A percentile compares a stretch with the other conserved stretches of the same genome.
Evolutionary conservation across 2,113 vertebrate genomes (phyloP).

Genomic region (Zosterops borbonicus): DNA sequence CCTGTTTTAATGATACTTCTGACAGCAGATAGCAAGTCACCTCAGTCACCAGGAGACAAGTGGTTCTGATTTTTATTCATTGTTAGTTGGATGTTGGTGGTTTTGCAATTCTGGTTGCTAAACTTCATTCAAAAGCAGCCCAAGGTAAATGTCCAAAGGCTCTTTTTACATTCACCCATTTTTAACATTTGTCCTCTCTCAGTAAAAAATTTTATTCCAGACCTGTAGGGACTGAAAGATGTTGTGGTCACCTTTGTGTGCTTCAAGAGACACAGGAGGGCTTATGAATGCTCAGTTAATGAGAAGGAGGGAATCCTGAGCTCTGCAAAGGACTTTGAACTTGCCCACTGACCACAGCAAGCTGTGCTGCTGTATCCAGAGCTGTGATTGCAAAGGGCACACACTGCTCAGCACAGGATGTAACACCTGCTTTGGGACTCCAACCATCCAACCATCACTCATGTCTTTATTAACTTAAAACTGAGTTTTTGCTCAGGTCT

Average conservation of each 20-base stretch:
- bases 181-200: not conserved
- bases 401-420: accelerated
- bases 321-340: not conserved
- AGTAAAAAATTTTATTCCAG: not conserved
- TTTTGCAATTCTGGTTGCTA: not conserved
- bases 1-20: not conserved
- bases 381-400: not conserved
- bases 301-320: not conserved
- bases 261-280: not conserved
- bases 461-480: not conserved
- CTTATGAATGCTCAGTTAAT: not conserved
- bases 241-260: not conserved
- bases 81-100: not conserved
- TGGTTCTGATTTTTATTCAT: conserved; percentile 6
- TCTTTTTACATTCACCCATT: not conserved
- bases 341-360: not conserved
- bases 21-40: not conserved
- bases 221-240: not conserved
- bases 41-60: not conserved
- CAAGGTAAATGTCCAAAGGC: not conserved
- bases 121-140: conserved; percentile 1
- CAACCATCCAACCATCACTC: not conserved
- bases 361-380: not conserved
- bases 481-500: not conserved
- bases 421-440: not conserved